These are phyloP conservation scores for Gyps fulvus DNA, from an alignment of 2,113 vertebrate species.

Conservation along the genomic window DNA sequence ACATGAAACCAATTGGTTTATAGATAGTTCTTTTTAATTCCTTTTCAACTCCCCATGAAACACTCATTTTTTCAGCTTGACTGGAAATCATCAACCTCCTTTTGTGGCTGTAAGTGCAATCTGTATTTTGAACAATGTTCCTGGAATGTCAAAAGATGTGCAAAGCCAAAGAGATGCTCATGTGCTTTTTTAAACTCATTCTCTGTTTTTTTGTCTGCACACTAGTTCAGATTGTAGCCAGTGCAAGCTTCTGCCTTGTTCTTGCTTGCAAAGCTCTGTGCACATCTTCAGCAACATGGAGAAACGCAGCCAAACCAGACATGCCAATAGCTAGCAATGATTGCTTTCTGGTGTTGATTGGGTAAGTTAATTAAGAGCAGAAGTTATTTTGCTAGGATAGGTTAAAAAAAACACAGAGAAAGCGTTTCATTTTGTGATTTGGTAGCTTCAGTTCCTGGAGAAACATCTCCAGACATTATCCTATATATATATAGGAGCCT, in stretches of 20 bases:
- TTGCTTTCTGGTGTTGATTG: not conserved
- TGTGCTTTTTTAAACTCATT: not conserved
- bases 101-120: not conserved
- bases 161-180: not conserved
- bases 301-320: not conserved
- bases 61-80: not conserved
- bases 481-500: not conserved
- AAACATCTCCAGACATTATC: not conserved
- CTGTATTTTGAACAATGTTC: not conserved
- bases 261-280: not conserved
- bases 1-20: not conserved
- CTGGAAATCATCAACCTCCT: conserved; percentile 19
- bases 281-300: not conserved
- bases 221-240: not conserved
- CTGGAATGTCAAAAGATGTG: not conserved
- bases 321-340: not conserved
- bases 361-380: not conserved
- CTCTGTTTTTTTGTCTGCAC: not conserved
- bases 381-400: not conserved
- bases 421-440: not conserved
- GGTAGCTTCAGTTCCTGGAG: not conserved
- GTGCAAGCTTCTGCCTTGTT: not conserved
- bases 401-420: not conserved
- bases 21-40: not conserved
- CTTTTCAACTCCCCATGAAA: not conserved